Conservation (phyloP, 2,797 vertebrate genomes). For the Cuculus canorus region DNA sequence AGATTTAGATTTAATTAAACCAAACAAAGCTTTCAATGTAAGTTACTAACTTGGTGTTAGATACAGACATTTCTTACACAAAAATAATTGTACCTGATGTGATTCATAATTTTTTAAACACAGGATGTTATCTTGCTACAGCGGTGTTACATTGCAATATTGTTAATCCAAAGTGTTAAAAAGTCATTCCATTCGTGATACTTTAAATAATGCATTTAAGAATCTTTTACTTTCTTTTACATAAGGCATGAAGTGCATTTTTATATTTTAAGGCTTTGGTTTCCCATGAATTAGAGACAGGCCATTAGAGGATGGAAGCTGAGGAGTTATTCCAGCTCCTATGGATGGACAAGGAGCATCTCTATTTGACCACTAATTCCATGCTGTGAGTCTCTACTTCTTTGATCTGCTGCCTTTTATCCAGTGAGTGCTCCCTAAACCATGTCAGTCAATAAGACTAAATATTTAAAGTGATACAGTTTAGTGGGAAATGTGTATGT, state of each 20-base stretch:
- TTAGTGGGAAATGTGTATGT: background rate
- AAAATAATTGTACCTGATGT: conserved; percentile 8
- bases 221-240: background rate
- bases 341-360: background rate
- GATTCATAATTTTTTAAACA: conserved; percentile 9
- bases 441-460: background rate
- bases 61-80: background rate
- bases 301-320: background rate
- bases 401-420: background rate
- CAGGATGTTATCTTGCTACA: background rate
- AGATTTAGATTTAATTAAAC: conserved; percentile 17
- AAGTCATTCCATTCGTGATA: background rate
- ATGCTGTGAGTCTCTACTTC: background rate
- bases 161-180: background rate
- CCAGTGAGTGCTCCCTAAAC: background rate
- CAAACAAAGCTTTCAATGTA: conserved; percentile 2
- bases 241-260: background rate
- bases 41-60: background rate
- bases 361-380: background rate
- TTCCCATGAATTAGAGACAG: background rate
- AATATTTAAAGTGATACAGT: background rate
- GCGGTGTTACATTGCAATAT: background rate
- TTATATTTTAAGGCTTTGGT: background rate
- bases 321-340: background rate
- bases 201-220: background rate